Base-by-base conservation (phyloP, 2,888 invertebrate species). In the Agonum fuliginosum region DNA sequence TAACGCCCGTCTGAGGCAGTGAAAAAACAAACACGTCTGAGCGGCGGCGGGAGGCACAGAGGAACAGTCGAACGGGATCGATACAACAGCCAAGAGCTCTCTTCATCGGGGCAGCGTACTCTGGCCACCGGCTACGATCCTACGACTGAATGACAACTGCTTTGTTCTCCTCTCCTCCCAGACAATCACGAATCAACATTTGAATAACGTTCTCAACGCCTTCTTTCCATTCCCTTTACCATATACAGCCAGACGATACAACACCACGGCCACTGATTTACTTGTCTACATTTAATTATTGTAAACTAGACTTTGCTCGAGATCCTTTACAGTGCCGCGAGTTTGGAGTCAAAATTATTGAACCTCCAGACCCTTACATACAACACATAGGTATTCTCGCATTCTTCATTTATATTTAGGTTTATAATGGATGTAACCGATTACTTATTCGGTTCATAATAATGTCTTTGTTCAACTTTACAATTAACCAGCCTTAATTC, bases 1-100 rank as follows among this genome's bases (percentile, higher is more conserved):
- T 83, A 82, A 83, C 81, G 83, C 81, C 83, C 82, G 83, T 82
- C 82, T 82, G 83, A 82, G 83, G 82, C 82, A 41, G 48, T 65
- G 72, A 72, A 71, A 71, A 71, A 78, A 78, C 78, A 71, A 71
- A 78, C 71, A 78, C 58, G 70, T 67, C 70, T 43, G 10, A 17
- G 37, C 27, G 30, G 37, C 62, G 34, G 62, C 17, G 34, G 67
- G 22, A 54, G 20, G 12, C 46, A 46, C 37, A n/a, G 62, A 58
- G 27, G 27, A 17, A 62, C 20, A 67, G 67, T 67, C 67, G 67
- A 67, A 67, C 67, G 67, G 67, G 41, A 67, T 67, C 67, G 67
- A 67, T 67, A 67, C 67, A 67, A 41, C 41, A 67, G 30, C 67
- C 34, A 20, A 17, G 17, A 17, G 37, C 62, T 62, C 41, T 34